Evolutionary conservation across 2,888 invertebrate species (phyloP), one percentile per base, ranked within the genome.

Genomic region (Acanthosepion lycidas): DNA sequence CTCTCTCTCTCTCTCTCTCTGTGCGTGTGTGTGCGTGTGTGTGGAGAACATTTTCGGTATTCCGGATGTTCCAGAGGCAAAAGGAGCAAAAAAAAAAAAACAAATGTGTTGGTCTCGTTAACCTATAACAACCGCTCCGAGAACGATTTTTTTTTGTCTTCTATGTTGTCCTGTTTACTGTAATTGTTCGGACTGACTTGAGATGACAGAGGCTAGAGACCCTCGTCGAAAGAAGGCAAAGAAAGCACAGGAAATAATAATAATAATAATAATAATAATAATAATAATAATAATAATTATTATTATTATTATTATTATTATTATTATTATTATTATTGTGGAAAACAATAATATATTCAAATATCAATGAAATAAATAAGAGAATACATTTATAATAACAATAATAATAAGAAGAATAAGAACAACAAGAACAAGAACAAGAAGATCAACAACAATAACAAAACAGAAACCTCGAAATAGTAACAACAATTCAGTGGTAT

Each of bases 151-250:
- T 33, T 5, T n/a, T 23, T 33, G n/a, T n/a, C 15, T n/a, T 9
- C 28, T 78, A 9, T 5, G 78, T 8, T n/a, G n/a, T 78, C 78
- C n/a, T 78, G n/a, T 33, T 33, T 78, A n/a, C 5, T n/a, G 33
- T 78, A 78, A 78, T 78, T 78, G n/a, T n/a, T 6, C 78, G 78
- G 78, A 78, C n/a, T 78, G 78, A 33, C n/a, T 78, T 78, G n/a
- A n/a, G 78, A 78, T 78, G 78, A 78, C 78, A 78, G 78, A 78
- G 78, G n/a, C 78, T 78, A 78, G 23, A n/a, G 78, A 78, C 33
- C n/a, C 33, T 33, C 12, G 12, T 12, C 78, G 78, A n/a, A 33
- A 78, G 33, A 33, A 78, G n/a, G 12, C 12, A 33, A n/a, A n/a
- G n/a, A 78, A 78, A n/a, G 18, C 15, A 33, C n/a, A 78, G n/a